These are phyloP conservation scores for Cariama cristata DNA, from an alignment of 2,113 vertebrate genomes.

Conservation along the genomic window DNA sequence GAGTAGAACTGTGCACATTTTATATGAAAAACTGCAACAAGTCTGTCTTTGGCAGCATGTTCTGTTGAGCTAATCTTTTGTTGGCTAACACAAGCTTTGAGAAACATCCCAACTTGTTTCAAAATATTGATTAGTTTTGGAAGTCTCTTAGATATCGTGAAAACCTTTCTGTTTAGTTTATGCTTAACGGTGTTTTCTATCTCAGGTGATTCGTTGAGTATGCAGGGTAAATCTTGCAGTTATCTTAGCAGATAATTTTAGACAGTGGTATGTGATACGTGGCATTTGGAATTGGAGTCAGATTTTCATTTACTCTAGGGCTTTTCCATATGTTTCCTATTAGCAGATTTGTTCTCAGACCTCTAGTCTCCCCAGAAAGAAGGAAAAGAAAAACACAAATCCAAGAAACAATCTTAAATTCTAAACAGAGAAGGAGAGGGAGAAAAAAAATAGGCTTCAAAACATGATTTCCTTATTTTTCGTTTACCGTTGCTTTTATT, in stretches of 20 bases:
- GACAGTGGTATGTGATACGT: slow-evolving; percentile 87
- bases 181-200: neutral
- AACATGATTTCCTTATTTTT: neutral
- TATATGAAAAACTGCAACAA: slow-evolving; percentile 18
- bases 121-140: slow-evolving; percentile 42
- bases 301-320: slow-evolving; percentile 83
- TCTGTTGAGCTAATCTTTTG: slow-evolving; percentile 23
- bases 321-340: slow-evolving; percentile 94
- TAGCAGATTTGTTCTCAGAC: slow-evolving; percentile 79
- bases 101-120: neutral
- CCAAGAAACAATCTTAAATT: slow-evolving; percentile 55
- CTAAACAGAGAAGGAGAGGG: neutral
- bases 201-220: neutral
- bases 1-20: slow-evolving; percentile 30
- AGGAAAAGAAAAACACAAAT: neutral
- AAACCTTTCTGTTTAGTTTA: slow-evolving; percentile 29
- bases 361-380: slow-evolving; percentile 61
- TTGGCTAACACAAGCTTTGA: neutral
- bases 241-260: slow-evolving; percentile 71
- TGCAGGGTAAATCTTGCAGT: slow-evolving; percentile 45
- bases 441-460: neutral
- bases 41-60: slow-evolving; percentile 42
- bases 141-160: neutral
- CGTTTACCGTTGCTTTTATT: neutral
- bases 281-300: slow-evolving; percentile 85